phyloP scores from a whole-genome alignment of 2,888 invertebrate genomes.

The Lasioglossum calceatum region DNA sequence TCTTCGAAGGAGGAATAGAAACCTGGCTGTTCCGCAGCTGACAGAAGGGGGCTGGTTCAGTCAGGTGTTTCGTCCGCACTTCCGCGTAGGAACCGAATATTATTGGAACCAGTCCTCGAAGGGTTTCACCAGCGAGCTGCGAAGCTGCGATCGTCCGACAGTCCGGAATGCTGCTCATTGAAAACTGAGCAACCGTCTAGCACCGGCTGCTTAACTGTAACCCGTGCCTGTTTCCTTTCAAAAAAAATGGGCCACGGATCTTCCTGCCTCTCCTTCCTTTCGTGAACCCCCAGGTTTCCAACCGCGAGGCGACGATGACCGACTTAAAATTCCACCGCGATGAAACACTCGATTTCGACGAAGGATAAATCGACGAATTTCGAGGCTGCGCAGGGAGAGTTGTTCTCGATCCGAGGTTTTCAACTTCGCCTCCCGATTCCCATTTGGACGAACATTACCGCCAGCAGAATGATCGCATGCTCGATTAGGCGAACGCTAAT shows the following conservation, averaged over 20 bases:
- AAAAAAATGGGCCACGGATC: constrained; percentile 79
- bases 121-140: constrained; percentile 58
- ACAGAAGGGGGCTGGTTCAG: constrained; percentile 34
- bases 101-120: constrained; percentile 58
- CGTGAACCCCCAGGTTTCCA: constrained; percentile 24
- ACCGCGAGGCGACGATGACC: constrained; percentile 26
- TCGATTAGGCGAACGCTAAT: constrained; percentile 1
- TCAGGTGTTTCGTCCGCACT: constrained; percentile 59
- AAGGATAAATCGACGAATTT: constrained; percentile 16
- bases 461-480: not conserved
- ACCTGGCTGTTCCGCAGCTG: not conserved
- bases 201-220: constrained; percentile 75
- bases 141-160: constrained; percentile 53
- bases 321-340: constrained; percentile 48
- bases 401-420: not conserved
- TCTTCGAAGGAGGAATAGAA: not conserved
- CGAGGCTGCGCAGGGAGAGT: constrained; percentile 8
- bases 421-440: not conserved
- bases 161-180: constrained; percentile 67
- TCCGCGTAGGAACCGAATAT: constrained; percentile 67
- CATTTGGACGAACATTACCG: not conserved
- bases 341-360: constrained; percentile 45
- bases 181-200: constrained; percentile 61
- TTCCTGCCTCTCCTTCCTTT: constrained; percentile 52
- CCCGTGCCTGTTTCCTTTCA: constrained; percentile 77